Conservation (phyloP, 1,140 invertebrate genomes). For the Streblospio benedicti region DNA sequence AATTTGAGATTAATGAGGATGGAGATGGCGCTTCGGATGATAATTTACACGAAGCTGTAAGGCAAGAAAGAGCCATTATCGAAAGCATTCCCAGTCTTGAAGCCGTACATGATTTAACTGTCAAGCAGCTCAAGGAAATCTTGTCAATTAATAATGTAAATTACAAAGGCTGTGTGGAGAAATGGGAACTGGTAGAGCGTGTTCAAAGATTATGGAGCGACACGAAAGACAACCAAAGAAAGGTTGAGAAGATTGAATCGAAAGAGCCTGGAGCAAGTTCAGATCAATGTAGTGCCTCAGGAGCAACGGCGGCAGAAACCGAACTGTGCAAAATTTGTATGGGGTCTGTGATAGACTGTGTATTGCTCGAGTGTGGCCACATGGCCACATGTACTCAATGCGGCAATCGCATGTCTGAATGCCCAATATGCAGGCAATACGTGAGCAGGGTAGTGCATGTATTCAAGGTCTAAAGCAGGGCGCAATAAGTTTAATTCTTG, state of each 20-base stretch:
- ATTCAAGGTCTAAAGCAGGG: too few relatives aligned
- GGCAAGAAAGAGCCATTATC: slow-evolving; percentile 36
- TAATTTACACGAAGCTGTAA: slow-evolving; percentile 33
- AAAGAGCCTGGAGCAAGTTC: too few relatives aligned
- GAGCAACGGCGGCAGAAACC: too few relatives aligned
- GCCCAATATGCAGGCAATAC: slow-evolving; percentile 84
- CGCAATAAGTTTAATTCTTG: too few relatives aligned
- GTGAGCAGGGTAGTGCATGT: slow-evolving; percentile 76
- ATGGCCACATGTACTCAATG: slow-evolving; percentile 83
- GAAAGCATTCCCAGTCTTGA: too few relatives aligned
- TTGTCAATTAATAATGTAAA: slow-evolving; percentile 72
- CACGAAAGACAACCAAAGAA: too few relatives aligned
- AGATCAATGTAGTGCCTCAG: too few relatives aligned
- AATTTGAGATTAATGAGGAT: slow-evolving; percentile 1
- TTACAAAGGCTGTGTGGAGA: slow-evolving; percentile 78
- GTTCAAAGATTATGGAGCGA: slow-evolving; percentile 67
- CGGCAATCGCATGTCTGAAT: slow-evolving; percentile 76
- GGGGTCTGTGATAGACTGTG: slow-evolving; percentile 81
- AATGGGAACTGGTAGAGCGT: slow-evolving; percentile 66
- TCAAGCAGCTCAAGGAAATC: slow-evolving; percentile 61
- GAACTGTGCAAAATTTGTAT: slow-evolving; percentile 86
- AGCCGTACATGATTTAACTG: slow-evolving; percentile 42
- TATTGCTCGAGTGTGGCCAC: slow-evolving; percentile 86
- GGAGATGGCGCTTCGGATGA: neutral
- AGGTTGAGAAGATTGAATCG: too few relatives aligned